Base-by-base conservation (phyloP, 2,888 invertebrate genomes). In the Hyposoter dolosus region DNA sequence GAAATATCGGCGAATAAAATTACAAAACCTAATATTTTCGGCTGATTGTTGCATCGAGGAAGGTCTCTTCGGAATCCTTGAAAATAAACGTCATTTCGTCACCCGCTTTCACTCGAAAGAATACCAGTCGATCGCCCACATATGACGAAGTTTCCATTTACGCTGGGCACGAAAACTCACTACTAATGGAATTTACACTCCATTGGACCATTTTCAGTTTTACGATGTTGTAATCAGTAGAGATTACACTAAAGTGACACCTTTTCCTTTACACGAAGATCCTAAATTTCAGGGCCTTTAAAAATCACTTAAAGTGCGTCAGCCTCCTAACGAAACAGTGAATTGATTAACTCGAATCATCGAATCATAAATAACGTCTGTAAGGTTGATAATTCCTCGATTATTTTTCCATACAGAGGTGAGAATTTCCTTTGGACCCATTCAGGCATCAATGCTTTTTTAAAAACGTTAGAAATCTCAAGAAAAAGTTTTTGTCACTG, bases 341-440 rank as follows among this genome's bases (percentile, higher is more conserved):
- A 82, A 83, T 66, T 53, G 56, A 78, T 60, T 35, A 78, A 28
- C 65, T 19, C 32, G 23, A 75, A 40, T 56, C 19, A 63, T 76
- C 50, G 28, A 79, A 15, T 65, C 50, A 40, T 75, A 80, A 56
- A 83, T 72, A 47, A 35, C 75, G 45, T 65, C 17, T 50, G 45
- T 32, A 56, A 68, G 74, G 77, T 82, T 84, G 89, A 89, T 90
- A 92, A 91, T 91, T 91, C 89, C 88, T 90, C 90, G 91, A 92
- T 92, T 91, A 92, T 90, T 66, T 92, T 90, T 90, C 86, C 80
- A 89, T 89, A 88, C 89, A 88, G 83, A 84, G 83, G 90, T 90
- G 86, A 89, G 90, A 90, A 89, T 87, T 43, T 90, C 78, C 6
- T 82, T 19, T 53, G 12, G 23, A 43, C 28, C 65, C 83, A 60